Evolutionary conservation across 2,113 vertebrate species (phyloP).

Genomic region (Gopherus flavomarginatus): DNA sequence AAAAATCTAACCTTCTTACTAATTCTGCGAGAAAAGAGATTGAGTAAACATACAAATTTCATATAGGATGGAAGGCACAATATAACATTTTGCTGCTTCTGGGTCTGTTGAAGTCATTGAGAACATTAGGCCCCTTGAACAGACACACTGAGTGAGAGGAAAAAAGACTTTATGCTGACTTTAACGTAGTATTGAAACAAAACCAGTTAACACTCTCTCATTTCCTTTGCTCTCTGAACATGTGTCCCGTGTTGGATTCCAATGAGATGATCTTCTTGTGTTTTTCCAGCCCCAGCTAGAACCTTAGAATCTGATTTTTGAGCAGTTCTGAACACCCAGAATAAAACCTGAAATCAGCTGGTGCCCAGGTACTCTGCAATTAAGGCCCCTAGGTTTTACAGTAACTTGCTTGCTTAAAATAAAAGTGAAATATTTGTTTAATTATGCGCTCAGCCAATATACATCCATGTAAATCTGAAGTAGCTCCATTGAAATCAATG

Average conservation of each 20-base stretch:
- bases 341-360: too few species aligned
- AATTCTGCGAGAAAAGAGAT: too few species aligned
- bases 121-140: background rate
- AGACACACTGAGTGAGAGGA: background rate
- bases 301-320: too few species aligned
- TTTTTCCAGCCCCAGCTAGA: too few species aligned
- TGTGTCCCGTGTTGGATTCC: too few species aligned
- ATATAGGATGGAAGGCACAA: background rate
- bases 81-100: background rate
- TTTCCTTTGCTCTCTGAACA: too few species aligned
- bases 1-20: background rate
- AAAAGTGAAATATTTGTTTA: fast-evolving
- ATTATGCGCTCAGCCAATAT: fast-evolving
- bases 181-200: too few species aligned
- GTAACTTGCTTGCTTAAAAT: background rate
- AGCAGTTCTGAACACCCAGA: too few species aligned
- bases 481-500: background rate
- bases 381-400: background rate
- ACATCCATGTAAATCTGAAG: background rate
- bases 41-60: background rate
- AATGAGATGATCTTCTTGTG: too few species aligned
- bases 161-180: background rate
- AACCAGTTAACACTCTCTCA: too few species aligned
- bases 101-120: background rate
- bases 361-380: too few species aligned